A percentile compares a stretch with the other conserved stretches of the same genome.
These are phyloP conservation scores for Astyanax mexicanus DNA, from an alignment of 2,797 vertebrate genomes.

Conservation along the genomic window DNA sequence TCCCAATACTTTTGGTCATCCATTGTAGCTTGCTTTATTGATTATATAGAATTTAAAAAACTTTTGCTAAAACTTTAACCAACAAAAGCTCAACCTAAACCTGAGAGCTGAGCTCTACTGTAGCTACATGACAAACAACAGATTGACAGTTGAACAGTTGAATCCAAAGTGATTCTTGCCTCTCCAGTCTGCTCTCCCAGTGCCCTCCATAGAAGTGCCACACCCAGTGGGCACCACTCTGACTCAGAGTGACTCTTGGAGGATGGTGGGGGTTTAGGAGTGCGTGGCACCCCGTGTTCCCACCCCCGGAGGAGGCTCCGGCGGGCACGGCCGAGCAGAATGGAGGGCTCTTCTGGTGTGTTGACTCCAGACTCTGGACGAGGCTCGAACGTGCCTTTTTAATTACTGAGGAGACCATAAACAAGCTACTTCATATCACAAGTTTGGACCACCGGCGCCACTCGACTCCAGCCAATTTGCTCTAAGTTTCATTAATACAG, in stretches of 20 bases:
- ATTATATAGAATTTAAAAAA: too few species aligned
- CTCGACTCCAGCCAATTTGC: too few species aligned
- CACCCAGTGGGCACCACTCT: not conserved
- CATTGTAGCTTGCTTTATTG: too few species aligned
- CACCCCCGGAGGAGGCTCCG: constrained; percentile 31
- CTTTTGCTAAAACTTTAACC: too few species aligned
- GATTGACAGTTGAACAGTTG: constrained; percentile 7
- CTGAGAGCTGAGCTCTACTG: too few species aligned
- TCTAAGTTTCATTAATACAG: too few species aligned
- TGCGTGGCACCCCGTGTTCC: constrained; percentile 26
- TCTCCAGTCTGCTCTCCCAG: constrained; percentile 8
- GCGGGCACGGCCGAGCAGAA: constrained; percentile 27
- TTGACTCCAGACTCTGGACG: constrained; percentile 19
- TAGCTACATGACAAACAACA: not conserved
- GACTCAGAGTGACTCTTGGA: constrained; percentile 37
- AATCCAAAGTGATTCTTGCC: not conserved
- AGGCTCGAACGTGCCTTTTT: constrained; percentile 47
- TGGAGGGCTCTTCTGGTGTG: constrained; percentile 45
- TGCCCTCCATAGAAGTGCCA: constrained; percentile 15
- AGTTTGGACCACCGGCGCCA: constrained; percentile 18
- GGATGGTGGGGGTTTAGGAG: constrained; percentile 37
- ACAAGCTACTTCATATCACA: constrained; percentile 50
- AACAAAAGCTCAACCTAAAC: not conserved
- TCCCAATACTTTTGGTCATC: too few species aligned
- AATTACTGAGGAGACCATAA: constrained; percentile 53